These are phyloP conservation scores for Gopherus evgoodei DNA, from an alignment of 2,113 vertebrate species.

Conservation along the genomic window DNA sequence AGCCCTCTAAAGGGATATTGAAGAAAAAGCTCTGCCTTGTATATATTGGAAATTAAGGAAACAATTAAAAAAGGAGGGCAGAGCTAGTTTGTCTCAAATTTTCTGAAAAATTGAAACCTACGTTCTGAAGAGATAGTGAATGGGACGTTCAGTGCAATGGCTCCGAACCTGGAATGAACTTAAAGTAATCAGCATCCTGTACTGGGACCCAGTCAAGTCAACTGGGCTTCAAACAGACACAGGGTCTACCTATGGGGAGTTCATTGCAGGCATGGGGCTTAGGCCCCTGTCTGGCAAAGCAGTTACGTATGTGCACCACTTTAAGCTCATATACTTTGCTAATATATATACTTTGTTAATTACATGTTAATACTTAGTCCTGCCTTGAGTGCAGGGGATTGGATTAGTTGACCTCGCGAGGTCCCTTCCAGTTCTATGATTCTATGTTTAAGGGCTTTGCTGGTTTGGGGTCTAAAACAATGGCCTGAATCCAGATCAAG, in stretches of 20 bases:
- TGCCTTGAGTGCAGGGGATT: too few species aligned
- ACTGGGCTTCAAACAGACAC: neutral
- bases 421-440: too few species aligned
- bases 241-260: neutral
- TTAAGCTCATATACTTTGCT: neutral
- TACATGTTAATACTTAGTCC: too few species aligned
- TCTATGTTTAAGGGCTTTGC: neutral
- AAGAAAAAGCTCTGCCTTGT: neutral
- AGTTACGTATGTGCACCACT: neutral
- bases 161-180: accelerated
- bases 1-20: neutral
- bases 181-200: accelerated
- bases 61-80: neutral
- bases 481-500: neutral
- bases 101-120: neutral
- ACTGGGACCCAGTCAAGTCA: neutral
- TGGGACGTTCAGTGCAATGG: neutral
- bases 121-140: neutral
- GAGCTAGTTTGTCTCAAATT: neutral
- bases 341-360: neutral
- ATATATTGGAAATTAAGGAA: neutral
- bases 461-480: neutral
- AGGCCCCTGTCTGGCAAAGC: neutral
- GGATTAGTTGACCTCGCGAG: too few species aligned
- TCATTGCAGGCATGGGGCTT: neutral